phyloP scores from a whole-genome alignment of 2,888 invertebrate species.

The Agrochola macilenta region DNA sequence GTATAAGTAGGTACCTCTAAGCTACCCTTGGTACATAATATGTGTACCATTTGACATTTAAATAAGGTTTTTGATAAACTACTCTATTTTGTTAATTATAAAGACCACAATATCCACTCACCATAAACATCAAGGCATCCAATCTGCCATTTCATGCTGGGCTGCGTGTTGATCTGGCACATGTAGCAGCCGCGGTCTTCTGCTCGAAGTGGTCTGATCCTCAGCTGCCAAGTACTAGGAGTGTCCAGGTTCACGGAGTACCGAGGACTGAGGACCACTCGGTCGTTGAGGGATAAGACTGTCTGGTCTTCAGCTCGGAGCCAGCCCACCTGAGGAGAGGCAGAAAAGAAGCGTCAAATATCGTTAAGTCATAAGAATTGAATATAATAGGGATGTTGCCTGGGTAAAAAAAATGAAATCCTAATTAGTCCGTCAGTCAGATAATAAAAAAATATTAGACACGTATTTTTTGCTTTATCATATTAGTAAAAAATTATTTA shows the following conservation, averaged over 20 bases:
- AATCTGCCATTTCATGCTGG: constrained; percentile 96
- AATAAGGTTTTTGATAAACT: too few species aligned
- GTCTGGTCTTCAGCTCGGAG: constrained; percentile 97
- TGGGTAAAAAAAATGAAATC: too few species aligned
- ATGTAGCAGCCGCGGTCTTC: constrained; percentile 97
- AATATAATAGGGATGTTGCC: too few species aligned
- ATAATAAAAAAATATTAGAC: too few species aligned
- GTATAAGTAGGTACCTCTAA: too few species aligned
- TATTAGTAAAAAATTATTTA: too few species aligned
- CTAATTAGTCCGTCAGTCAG: too few species aligned
- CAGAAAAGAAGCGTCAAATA: not conserved
- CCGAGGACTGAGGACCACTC: constrained; percentile 95
- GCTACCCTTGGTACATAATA: too few species aligned
- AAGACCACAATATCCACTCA: constrained; percentile 82
- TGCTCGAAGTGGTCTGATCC: constrained; percentile 95
- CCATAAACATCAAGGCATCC: constrained; percentile 97
- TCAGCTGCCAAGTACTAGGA: constrained; percentile 95
- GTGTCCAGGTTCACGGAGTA: constrained; percentile 96
- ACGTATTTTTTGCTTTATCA: too few species aligned
- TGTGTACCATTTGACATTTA: too few species aligned
- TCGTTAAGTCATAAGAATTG: not conserved
- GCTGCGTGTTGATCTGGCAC: constrained; percentile 97
- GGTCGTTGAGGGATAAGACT: constrained; percentile 95
- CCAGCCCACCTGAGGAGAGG: constrained; percentile 94
- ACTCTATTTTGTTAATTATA: too few species aligned